These are phyloP conservation scores for Axea sp. DNA, from an alignment of 2,888 invertebrate species.

Conservation along the genomic window DNA sequence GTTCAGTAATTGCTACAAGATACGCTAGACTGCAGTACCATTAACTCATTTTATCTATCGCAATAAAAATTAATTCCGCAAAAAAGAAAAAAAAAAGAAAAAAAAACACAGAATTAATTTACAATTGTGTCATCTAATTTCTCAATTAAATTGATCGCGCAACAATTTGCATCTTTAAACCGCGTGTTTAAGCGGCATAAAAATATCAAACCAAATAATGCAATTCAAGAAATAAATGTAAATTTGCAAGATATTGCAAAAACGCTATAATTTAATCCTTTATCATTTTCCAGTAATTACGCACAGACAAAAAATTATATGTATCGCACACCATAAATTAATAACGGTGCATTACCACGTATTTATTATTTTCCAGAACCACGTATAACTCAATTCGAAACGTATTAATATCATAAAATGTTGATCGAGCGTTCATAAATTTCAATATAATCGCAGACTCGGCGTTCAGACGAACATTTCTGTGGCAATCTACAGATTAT, in stretches of 20 bases:
- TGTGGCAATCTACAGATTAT: slow-evolving; percentile 16
- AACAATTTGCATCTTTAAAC: no score
- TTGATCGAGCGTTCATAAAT: slow-evolving; percentile 28
- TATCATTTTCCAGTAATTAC: slow-evolving; percentile 1
- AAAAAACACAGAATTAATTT: no score
- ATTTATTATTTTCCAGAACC: slow-evolving; percentile 17
- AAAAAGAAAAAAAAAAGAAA: no score
- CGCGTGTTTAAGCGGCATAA: no score
- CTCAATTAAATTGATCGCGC: no score
- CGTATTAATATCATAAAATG: slow-evolving; percentile 3
- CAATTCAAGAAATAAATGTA: background rate
- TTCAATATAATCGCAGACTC: slow-evolving; percentile 17
- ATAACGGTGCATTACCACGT: slow-evolving; percentile 7
- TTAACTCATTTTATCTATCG: no score
- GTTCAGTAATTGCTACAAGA: no score
- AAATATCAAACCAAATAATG: background rate
- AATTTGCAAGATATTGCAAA: slow-evolving; percentile 1
- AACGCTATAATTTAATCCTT: slow-evolving; percentile 1
- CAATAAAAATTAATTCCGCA: no score
- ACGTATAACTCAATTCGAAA: slow-evolving; percentile 1
- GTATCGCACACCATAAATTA: slow-evolving; percentile 20
- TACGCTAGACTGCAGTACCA: no score
- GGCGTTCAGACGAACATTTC: slow-evolving; percentile 3
- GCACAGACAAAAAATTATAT: background rate
- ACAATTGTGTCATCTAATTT: no score